Percentiles rank a stretch among this genome's conserved stretches.
Evolutionary conservation across 2,797 vertebrate genomes (phyloP).

Genomic region (Odontamblyopus rebecca): DNA sequence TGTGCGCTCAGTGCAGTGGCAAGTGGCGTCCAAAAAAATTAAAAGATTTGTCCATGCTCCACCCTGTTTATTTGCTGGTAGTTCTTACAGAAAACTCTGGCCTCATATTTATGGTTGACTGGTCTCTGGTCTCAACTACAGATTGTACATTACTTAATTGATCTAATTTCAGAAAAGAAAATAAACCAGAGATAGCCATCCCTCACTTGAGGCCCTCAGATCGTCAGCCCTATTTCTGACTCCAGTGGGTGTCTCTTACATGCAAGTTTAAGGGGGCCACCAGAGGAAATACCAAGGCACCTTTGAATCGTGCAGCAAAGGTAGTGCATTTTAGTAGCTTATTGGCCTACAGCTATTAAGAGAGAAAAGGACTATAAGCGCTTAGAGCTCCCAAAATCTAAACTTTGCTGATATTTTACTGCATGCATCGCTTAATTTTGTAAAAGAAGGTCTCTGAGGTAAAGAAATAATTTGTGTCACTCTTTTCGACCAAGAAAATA

Average conservation of each 20-base stretch:
- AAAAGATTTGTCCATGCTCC: constrained; percentile 51
- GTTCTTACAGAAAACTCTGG: constrained; percentile 38
- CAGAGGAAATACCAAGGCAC: constrained; percentile 80
- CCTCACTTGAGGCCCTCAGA: constrained; percentile 64
- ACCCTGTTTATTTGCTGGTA: constrained; percentile 62
- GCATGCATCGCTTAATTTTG: constrained; percentile 59
- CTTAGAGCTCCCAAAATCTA: constrained; percentile 52
- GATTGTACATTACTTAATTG: constrained; percentile 70
- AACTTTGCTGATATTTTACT: constrained; percentile 62
- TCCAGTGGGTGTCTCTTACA: constrained; percentile 78
- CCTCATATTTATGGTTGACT: constrained; percentile 51
- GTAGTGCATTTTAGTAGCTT: constrained; percentile 72
- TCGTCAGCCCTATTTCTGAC: constrained; percentile 83
- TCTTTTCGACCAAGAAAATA: constrained; percentile 65
- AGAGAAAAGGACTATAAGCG: constrained; percentile 48
- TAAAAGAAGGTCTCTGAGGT: constrained; percentile 75
- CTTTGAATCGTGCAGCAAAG: constrained; percentile 79
- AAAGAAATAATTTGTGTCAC: constrained; percentile 77
- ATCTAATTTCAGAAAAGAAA: constrained; percentile 79
- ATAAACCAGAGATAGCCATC: constrained; percentile 72
- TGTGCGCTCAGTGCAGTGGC: constrained; percentile 51
- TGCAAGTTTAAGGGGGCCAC: constrained; percentile 78
- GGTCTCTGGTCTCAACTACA: constrained; percentile 66
- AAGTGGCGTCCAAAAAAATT: constrained; percentile 34
- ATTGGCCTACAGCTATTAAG: constrained; percentile 48